Evolutionary conservation across 2,888 invertebrate species (phyloP).

Genomic region (Dendrolimus pini): DNA sequence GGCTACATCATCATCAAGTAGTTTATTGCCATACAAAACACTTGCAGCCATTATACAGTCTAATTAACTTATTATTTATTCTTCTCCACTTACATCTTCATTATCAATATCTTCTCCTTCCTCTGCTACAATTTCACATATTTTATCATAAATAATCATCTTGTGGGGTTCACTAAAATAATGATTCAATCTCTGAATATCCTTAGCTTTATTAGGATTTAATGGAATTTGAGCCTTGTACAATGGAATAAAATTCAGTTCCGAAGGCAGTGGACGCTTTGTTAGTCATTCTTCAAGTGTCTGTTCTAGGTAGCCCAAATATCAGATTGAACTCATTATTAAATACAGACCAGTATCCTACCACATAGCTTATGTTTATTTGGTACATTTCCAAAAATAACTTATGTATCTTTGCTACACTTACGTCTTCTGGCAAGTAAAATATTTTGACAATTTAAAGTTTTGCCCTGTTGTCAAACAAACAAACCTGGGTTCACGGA

Average conservation of each 20-base stretch:
- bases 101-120: background rate
- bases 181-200: slow-evolving; percentile 8
- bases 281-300: slow-evolving; percentile 5
- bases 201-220: slow-evolving; percentile 6
- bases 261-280: slow-evolving; percentile 6
- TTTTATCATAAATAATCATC: slow-evolving; percentile 8
- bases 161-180: slow-evolving; percentile 9
- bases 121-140: slow-evolving; percentile 7
- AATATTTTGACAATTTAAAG: no score
- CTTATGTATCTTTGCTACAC: no score
- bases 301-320: slow-evolving; percentile 8
- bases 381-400: no score
- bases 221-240: slow-evolving; percentile 6
- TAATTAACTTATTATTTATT: no score
- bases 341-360: slow-evolving; percentile 5
- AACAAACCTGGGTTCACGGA: no score
- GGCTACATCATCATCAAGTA: no score
- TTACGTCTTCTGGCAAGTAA: no score
- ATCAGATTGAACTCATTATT: slow-evolving; percentile 7
- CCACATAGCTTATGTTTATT: no score
- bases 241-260: slow-evolving; percentile 3
- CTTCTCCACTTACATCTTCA: no score
- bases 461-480: no score
- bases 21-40: no score
- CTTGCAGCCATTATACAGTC: no score